Evolutionary conservation across 2,113 vertebrate genomes (phyloP), one percentile per base, ranked within the genome.

Genomic region (Poecile atricapillus): DNA sequence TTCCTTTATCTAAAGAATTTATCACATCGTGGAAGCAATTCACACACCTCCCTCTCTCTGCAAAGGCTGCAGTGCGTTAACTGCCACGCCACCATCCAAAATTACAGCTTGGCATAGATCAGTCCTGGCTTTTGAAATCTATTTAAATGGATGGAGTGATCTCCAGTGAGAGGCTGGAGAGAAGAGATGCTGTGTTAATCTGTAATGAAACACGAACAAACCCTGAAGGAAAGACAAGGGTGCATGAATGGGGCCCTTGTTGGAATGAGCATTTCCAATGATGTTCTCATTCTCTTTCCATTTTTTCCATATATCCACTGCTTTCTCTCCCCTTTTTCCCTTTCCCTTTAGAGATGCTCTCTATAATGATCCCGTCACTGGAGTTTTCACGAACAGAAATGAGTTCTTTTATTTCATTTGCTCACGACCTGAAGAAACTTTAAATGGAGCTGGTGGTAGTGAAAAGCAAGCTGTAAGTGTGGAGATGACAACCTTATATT

Each of bases 401-500:
- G 76, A 89, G 65, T 33, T 59, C 94, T 92, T 95, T 85, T 64
- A 63, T 95, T 88, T 89, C 68, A 39, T 83, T 96, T 94, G 64
- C 78, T 95, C 63, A 15, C 39, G 37, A 96, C 89, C 67, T 55
- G 47, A 78, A 92, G 89, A 92, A 91, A 93, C 91, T 78, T 73
- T 68, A 93, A 88, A 88, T 68, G 87, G 92, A 92, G 85, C 52
- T 60, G 62, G 88, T 75, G 68, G n/a, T 75, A 53, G 90, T 41
- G 79, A 91, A 95, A 92, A 63, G 68, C 77, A 96, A 92, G 92
- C 74, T 93, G 81, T 21, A 53, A 89, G 71, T 3, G 3, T 33
- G 10, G 53, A 44, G 93, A 95, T 96, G 94, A 95, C 97, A 97
- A 93, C 87, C 96, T 97, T 73, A 84, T 97, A 96, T 96, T 96